phyloP scores from a whole-genome alignment of 2,113 vertebrate genomes.

The Pseudorasbora parva region DNA sequence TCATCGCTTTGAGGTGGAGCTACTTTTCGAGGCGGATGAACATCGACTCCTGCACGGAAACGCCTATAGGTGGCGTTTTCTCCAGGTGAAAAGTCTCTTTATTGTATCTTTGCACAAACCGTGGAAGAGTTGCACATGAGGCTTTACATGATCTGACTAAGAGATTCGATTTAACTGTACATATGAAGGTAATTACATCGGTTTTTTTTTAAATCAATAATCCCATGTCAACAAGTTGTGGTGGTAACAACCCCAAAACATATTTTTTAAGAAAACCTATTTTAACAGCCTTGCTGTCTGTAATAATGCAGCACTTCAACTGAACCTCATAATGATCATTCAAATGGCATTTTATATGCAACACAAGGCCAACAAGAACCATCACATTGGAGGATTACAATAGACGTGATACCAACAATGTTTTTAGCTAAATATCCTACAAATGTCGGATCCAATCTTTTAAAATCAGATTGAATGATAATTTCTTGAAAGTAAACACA shows the following conservation, averaged over 20 bases:
- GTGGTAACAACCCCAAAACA: not conserved
- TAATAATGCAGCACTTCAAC: not conserved
- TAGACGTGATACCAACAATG: not conserved
- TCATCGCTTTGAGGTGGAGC: not conserved
- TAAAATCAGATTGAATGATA: not conserved
- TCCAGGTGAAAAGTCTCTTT: not conserved
- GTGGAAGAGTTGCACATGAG: not conserved
- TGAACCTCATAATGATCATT: not conserved
- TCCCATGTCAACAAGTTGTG: not conserved
- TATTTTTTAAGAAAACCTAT: no score
- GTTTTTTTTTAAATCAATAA: not conserved
- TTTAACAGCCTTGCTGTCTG: not conserved
- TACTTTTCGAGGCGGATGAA: slow-evolving; percentile 7
- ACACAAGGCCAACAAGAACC: not conserved
- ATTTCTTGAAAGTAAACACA: no score
- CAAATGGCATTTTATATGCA: not conserved
- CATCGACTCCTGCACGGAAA: not conserved
- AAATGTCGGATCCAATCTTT: not conserved
- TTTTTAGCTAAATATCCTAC: not conserved
- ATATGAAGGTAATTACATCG: not conserved
- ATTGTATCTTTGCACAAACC: not conserved
- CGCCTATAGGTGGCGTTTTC: not conserved
- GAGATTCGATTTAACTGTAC: not conserved
- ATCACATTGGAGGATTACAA: not conserved
- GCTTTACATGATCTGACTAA: not conserved